A percentile compares a stretch with the other conserved stretches of the same genome.
phyloP scores from a whole-genome alignment of 1,140 invertebrate species.

The Scaptomyza pallida region DNA sequence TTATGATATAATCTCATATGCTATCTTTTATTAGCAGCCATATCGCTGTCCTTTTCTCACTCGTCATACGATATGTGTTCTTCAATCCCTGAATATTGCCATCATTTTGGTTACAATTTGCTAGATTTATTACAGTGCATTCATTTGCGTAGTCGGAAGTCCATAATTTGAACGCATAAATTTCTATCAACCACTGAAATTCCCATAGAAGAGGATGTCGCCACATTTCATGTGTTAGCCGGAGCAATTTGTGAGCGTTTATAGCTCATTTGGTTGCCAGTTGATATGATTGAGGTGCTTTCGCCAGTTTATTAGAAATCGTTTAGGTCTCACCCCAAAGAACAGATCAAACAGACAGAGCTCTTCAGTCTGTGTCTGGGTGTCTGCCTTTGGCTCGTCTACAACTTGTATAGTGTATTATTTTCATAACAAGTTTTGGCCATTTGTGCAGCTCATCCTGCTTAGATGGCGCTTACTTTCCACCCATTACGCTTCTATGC shows the following conservation, averaged over 20 bases:
- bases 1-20: background rate
- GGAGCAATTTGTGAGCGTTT: slow-evolving; percentile 69
- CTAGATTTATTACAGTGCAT: slow-evolving; percentile 38
- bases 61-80: slow-evolving; percentile 13
- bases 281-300: slow-evolving; percentile 50
- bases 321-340: slow-evolving; percentile 13
- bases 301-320: slow-evolving; percentile 33
- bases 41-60: background rate
- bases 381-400: slow-evolving; percentile 3
- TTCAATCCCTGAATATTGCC: slow-evolving; percentile 33
- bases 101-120: slow-evolving; percentile 10
- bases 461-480: slow-evolving; percentile 74
- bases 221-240: slow-evolving; percentile 13
- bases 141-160: slow-evolving; percentile 30
- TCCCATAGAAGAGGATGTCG: slow-evolving; percentile 21
- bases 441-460: slow-evolving; percentile 75
- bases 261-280: slow-evolving; percentile 74
- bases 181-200: slow-evolving; percentile 33
- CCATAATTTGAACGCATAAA: slow-evolving; percentile 62
- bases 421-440: slow-evolving; percentile 79
- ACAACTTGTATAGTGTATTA: slow-evolving; percentile 59
- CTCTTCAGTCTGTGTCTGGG: slow-evolving; percentile 1
- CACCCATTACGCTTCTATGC: slow-evolving; percentile 65
- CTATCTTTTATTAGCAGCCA: background rate
- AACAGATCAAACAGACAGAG: background rate